phyloP scores from a whole-genome alignment of 1,140 invertebrate genomes.

The Aradophagus sp. region DNA sequence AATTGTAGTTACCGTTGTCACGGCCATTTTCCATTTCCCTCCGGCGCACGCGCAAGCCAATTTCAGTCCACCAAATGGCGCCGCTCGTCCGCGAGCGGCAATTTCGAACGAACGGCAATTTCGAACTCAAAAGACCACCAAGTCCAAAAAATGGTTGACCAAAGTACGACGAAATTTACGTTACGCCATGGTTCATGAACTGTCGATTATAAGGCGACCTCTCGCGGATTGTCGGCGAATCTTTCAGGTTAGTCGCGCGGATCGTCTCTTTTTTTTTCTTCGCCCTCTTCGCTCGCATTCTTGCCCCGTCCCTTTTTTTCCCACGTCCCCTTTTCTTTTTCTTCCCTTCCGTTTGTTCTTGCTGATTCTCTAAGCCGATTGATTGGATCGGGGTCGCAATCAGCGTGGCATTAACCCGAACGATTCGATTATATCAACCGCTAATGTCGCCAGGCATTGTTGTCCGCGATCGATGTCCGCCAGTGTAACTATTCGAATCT shows the following conservation, averaged over 20 bases:
- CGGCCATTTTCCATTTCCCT: no score
- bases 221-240: constrained; percentile 7
- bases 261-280: constrained; percentile 1
- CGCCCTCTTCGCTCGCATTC: no score
- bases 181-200: constrained; percentile 36
- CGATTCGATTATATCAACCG: constrained; percentile 7
- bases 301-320: no score
- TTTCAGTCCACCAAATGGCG: no score
- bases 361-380: neutral
- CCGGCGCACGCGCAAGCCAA: no score
- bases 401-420: constrained; percentile 15
- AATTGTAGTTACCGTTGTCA: constrained; percentile 39
- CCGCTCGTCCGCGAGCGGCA: no score
- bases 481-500: constrained; percentile 29
- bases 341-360: no score
- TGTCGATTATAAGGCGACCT: constrained; percentile 33
- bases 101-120: no score
- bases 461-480: constrained; percentile 19
- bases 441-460: constrained; percentile 11
- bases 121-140: constrained; percentile 15
- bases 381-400: constrained; percentile 5
- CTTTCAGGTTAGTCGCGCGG: constrained; percentile 2
- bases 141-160: constrained; percentile 11
- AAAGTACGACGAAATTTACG: constrained; percentile 1
- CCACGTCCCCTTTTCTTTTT: no score